A percentile compares a stretch with the other conserved stretches of the same genome.
These are phyloP conservation scores for Albula glossodonta DNA, from an alignment of 2,113 vertebrate genomes.

Conservation along the genomic window DNA sequence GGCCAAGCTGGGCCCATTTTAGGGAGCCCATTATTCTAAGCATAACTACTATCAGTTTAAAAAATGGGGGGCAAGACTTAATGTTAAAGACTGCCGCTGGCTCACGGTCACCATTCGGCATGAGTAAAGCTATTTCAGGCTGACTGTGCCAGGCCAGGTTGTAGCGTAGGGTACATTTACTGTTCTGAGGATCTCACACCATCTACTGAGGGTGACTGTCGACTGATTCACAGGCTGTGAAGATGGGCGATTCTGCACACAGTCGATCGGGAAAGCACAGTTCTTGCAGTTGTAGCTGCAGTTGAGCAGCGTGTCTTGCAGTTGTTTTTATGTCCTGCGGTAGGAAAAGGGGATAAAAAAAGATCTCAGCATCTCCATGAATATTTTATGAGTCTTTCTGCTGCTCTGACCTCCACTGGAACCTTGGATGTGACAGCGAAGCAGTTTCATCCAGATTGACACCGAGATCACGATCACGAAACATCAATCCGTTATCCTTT, in stretches of 20 bases:
- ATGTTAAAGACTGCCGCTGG: too few species aligned
- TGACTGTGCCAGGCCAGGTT: too few species aligned
- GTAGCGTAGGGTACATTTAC: too few species aligned
- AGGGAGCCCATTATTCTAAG: too few species aligned
- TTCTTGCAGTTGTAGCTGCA: neutral
- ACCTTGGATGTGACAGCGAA: neutral
- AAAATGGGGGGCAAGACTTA: too few species aligned
- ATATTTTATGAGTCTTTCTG: neutral
- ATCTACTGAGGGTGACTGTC: too few species aligned
- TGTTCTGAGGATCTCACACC: too few species aligned
- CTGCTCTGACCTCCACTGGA: neutral
- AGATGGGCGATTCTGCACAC: neutral
- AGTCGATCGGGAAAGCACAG: neutral
- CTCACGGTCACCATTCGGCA: too few species aligned
- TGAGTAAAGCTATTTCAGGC: too few species aligned
- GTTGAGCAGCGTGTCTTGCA: neutral
- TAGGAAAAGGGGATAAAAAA: neutral
- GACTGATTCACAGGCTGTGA: too few species aligned
- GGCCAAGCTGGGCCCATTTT: too few species aligned
- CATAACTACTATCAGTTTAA: too few species aligned
- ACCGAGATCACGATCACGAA: neutral
- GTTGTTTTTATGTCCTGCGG: neutral
- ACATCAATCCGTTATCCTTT: neutral
- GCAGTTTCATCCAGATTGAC: neutral
- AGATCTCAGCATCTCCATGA: neutral